Evolutionary conservation across 2,888 invertebrate species (phyloP).

Genomic region (Pterobdella sp.): DNA sequence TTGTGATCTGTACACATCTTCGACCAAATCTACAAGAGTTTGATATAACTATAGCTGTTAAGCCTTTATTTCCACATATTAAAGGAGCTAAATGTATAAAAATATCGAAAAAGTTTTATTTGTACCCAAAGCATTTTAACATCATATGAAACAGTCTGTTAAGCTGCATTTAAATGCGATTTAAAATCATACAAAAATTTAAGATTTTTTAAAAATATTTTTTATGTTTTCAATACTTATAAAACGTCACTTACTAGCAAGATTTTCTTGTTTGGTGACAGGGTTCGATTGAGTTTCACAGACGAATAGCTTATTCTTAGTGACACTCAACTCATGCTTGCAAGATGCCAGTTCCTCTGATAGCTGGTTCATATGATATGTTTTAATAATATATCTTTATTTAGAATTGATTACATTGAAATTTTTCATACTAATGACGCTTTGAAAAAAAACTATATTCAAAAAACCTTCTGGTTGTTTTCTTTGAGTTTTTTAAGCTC

Average conservation of each 20-base stretch:
- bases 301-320: slow-evolving; percentile 14
- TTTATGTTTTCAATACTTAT: neutral
- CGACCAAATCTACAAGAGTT: slow-evolving; percentile 40
- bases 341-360: neutral
- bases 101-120: too few species aligned
- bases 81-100: too few species aligned
- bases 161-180: too few species aligned
- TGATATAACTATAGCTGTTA: too few species aligned
- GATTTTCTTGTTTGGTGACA: neutral
- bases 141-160: too few species aligned
- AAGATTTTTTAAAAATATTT: neutral
- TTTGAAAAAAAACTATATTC: neutral
- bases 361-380: slow-evolving; percentile 2
- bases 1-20: slow-evolving; percentile 44
- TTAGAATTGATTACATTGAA: neutral
- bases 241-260: neutral
- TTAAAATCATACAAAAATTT: neutral
- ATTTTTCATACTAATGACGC: neutral
- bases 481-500: slow-evolving; percentile 22
- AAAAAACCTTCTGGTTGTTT: slow-evolving; percentile 11
- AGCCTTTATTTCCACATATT: too few species aligned
- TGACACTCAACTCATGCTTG: slow-evolving; percentile 13
- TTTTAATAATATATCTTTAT: neutral
- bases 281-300: slow-evolving; percentile 7
- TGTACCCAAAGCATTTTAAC: too few species aligned